These are phyloP conservation scores for Sminthurides bifidus DNA, from an alignment of 1,140 invertebrate genomes.

Conservation along the genomic window DNA sequence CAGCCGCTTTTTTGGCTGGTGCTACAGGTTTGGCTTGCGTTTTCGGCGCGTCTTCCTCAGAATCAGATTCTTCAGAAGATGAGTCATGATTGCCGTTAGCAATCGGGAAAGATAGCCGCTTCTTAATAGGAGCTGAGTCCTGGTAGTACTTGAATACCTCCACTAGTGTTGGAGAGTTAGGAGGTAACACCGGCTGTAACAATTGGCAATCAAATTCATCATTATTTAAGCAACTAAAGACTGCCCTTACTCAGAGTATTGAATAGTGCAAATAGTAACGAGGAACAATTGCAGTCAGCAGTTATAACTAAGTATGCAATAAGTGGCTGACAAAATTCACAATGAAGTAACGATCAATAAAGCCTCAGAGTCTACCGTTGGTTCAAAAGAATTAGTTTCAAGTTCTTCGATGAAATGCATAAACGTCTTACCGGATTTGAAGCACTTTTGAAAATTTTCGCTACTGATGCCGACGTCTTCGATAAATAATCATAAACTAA, in stretches of 20 bases:
- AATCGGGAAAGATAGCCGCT: conserved; percentile 18
- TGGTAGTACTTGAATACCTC: conserved; percentile 29
- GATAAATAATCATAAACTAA: conserved; percentile 30
- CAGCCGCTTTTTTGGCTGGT: conserved; percentile 22
- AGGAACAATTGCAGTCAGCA: too few species aligned
- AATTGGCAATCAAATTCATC: not conserved
- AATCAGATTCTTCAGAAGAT: conserved; percentile 15
- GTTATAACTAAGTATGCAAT: too few species aligned
- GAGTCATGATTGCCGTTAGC: conserved; percentile 4
- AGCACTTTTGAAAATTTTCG: conserved; percentile 22
- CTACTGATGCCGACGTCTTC: conserved; percentile 16
- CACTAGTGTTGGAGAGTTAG: conserved; percentile 19
- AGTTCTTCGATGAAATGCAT: not conserved
- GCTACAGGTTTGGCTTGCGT: conserved; percentile 12
- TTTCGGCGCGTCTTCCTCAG: not conserved
- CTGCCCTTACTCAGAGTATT: too few species aligned
- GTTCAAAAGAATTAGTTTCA: not conserved
- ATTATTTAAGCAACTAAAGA: too few species aligned
- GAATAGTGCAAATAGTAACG: too few species aligned
- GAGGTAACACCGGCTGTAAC: conserved; percentile 21
- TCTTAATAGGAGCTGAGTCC: conserved; percentile 23
- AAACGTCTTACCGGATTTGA: conserved; percentile 28
- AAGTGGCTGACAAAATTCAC: too few species aligned
- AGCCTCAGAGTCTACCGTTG: too few species aligned
- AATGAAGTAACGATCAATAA: too few species aligned